Conservation (phyloP, 2,797 vertebrate genomes). For the Kryptolebias ocellatus region DNA sequence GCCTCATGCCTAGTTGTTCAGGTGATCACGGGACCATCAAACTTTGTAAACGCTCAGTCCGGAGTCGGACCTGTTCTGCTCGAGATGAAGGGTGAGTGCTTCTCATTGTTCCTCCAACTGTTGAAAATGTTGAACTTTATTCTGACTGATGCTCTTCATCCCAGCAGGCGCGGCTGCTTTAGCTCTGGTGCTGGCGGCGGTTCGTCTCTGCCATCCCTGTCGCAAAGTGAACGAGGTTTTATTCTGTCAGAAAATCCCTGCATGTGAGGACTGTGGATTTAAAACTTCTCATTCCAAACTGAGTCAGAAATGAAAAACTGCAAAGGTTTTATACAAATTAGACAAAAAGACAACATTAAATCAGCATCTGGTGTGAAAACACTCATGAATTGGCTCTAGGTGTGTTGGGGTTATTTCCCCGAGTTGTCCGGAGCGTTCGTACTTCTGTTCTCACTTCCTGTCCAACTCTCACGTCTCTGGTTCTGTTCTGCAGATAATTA, state of each 20-base stretch:
- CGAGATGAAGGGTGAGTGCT: constrained; percentile 72
- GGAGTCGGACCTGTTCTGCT: neutral
- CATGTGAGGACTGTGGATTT: constrained; percentile 53
- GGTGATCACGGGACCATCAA: constrained; percentile 27
- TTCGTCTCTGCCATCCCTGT: constrained; percentile 37
- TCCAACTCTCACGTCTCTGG: too few relatives aligned
- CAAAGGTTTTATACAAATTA: too few relatives aligned
- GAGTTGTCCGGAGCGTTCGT: too few relatives aligned
- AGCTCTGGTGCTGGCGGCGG: constrained; percentile 40
- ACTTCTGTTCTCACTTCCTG: too few relatives aligned
- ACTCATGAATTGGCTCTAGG: too few relatives aligned
- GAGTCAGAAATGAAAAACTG: too few relatives aligned
- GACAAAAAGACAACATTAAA: too few relatives aligned
- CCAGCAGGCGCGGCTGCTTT: constrained; percentile 30
- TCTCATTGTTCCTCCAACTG: neutral
- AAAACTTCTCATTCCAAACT: too few relatives aligned
- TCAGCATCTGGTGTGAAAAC: too few relatives aligned
- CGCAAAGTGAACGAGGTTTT: neutral
- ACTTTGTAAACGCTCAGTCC: neutral
- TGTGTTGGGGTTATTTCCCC: too few relatives aligned
- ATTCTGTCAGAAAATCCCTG: constrained; percentile 66
- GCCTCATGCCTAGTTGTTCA: constrained; percentile 54
- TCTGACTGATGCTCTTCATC: neutral
- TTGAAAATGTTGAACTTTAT: neutral
- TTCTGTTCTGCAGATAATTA: too few relatives aligned